Conservation (phyloP, 2,113 vertebrate species). For the Notarius quadriscutis region DNA sequence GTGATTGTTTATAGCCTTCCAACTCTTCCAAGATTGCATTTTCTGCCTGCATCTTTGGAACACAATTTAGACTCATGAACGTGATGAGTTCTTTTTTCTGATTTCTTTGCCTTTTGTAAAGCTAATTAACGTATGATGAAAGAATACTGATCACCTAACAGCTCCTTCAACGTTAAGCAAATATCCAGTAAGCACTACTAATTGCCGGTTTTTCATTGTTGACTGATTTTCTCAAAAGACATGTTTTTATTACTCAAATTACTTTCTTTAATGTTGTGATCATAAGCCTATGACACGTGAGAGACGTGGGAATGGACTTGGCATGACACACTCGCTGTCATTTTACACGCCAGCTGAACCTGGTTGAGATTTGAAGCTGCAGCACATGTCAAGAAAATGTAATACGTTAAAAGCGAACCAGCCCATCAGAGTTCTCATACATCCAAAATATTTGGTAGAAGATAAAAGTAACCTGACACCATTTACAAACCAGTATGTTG, state of each 20-base stretch:
- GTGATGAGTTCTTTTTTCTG: background rate
- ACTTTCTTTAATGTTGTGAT: background rate
- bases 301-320: background rate
- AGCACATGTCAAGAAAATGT: background rate
- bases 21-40: background rate
- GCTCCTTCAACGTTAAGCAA: too few relatives aligned
- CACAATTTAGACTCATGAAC: background rate
- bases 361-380: slow-evolving; percentile 8
- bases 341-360: slow-evolving; percentile 34
- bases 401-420: background rate
- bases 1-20: background rate
- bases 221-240: background rate
- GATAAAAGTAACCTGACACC: background rate
- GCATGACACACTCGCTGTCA: slow-evolving; percentile 24
- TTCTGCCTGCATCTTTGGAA: background rate
- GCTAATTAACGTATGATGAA: background rate
- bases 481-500: background rate
- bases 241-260: background rate
- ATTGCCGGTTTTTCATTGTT: background rate
- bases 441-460: background rate
- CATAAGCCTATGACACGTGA: background rate
- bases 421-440: background rate
- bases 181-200: background rate
- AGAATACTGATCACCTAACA: background rate
- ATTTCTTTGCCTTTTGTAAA: background rate